A percentile compares a stretch with the other conserved stretches of the same genome.
These are phyloP conservation scores for Pogonocichla stellata DNA, from an alignment of 2,113 vertebrate genomes.

Conservation along the genomic window DNA sequence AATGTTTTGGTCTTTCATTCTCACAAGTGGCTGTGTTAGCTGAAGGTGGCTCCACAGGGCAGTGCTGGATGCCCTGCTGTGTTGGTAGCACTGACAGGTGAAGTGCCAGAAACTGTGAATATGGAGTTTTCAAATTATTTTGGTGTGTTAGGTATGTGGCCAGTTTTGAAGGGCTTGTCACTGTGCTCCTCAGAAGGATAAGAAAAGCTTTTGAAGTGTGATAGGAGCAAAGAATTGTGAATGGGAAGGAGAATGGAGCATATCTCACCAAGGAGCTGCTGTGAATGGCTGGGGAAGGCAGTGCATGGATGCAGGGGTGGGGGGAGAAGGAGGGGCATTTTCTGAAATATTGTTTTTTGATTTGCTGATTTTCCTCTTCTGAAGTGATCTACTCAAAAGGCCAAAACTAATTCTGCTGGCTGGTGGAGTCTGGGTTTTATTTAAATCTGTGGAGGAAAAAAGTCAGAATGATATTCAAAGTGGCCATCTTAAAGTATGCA, in stretches of 20 bases:
- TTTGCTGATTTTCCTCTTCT: not conserved
- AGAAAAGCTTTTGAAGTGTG: not conserved
- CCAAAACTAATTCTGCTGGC: not conserved
- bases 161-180: not conserved
- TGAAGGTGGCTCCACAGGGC: not conserved
- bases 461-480: not conserved
- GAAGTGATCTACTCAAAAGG: not conserved
- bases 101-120: not conserved
- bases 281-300: not conserved
- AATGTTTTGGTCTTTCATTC: not conserved
- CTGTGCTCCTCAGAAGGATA: not conserved
- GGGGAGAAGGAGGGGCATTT: rapidly evolving
- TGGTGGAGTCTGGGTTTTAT: not conserved
- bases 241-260: rapidly evolving
- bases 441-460: not conserved
- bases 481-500: not conserved
- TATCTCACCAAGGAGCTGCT: not conserved
- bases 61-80: not conserved
- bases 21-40: rapidly evolving
- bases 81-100: not conserved
- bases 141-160: not conserved
- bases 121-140: not conserved
- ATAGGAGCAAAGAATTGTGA: not conserved
- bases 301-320: not conserved
- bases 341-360: not conserved